A percentile compares a stretch with the other conserved stretches of the same genome.
Evolutionary conservation across 2,113 vertebrate species (phyloP).

Genomic region (Aphyosemion australe): DNA sequence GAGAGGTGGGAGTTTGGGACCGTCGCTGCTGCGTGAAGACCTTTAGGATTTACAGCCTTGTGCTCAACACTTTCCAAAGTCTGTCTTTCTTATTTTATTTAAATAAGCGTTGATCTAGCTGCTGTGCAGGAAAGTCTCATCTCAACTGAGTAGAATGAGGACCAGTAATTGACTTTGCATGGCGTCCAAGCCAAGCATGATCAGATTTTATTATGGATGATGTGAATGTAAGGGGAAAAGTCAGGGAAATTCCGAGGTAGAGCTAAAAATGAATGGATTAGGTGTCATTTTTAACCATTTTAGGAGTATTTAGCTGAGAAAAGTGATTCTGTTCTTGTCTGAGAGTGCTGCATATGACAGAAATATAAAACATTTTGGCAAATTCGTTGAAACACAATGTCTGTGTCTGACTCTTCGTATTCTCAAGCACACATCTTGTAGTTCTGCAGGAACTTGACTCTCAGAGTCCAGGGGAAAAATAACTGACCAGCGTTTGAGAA

Average conservation of each 20-base stretch:
- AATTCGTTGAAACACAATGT: neutral
- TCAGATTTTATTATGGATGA: no score
- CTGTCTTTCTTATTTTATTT: slow-evolving; percentile 8
- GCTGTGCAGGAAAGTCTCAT: slow-evolving; percentile 14
- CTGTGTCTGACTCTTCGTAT: neutral
- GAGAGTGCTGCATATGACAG: no score
- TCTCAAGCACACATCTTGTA: neutral
- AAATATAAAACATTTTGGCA: slow-evolving; percentile 9
- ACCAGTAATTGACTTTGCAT: no score
- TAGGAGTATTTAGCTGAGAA: no score
- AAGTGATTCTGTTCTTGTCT: no score
- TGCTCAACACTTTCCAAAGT: neutral
- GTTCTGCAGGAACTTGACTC: slow-evolving; percentile 5
- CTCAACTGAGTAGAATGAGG: neutral
- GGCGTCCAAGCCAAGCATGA: no score
- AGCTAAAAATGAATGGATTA: no score
- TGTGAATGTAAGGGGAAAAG: no score
- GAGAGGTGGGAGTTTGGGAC: slow-evolving; percentile 43
- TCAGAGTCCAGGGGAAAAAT: neutral
- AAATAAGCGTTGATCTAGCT: slow-evolving; percentile 19
- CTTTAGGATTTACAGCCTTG: slow-evolving; percentile 43
- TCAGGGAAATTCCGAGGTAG: no score
- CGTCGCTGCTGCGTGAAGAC: slow-evolving; percentile 62
- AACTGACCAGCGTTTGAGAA: slow-evolving; percentile 3
- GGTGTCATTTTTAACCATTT: no score